Evolutionary conservation across 2,797 vertebrate genomes (phyloP), one percentile per base, ranked within the genome.

Genomic region (Thunnus albacares): DNA sequence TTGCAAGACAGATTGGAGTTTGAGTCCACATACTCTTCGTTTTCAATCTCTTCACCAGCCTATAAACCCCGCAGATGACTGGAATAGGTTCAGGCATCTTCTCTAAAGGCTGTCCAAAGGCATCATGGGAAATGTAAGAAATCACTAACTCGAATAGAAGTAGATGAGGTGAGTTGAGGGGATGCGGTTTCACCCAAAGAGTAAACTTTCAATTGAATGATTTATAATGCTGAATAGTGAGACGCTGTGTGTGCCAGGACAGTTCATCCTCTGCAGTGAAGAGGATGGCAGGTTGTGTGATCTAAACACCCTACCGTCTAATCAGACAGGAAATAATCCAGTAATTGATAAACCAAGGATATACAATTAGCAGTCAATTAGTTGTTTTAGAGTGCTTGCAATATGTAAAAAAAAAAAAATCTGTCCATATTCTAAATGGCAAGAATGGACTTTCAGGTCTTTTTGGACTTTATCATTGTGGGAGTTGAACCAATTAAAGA

Each of bases 111-210:
- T 69, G 59, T 74, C 77, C 33, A 26, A 60, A 66, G 14, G 73
- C 74, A 77, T 63, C n/a, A 4, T 77, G 73, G 69, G 84, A 77
- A 41, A 59, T 41, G 52, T 18, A 66, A 35, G 59, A 6, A 35
- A 47, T 41, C 17, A 1, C 58, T 65, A 61, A 65, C 13, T 33
- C 3, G 1, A 47, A 56, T 13, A 11, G 66, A 81, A 59, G 61
- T 18, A 5, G 24, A 56, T 8, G 17, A 73, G 57, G 14, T 2
- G 17, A 63, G 17, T 24, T 22, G 9, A 14, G 13, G n/a, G 18
- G 9, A 24, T 20, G 12, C 5, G 22, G 17, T 51, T 69, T 52
- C 22, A 26, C 35, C 14, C 5, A 9, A 41, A 61, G 14, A 66
- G 60, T 22, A 5, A 61, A 67, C 47, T 61, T 67, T 53, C 3